Evolutionary conservation across 2,113 vertebrate species (phyloP).

Genomic region (Pagrus major): DNA sequence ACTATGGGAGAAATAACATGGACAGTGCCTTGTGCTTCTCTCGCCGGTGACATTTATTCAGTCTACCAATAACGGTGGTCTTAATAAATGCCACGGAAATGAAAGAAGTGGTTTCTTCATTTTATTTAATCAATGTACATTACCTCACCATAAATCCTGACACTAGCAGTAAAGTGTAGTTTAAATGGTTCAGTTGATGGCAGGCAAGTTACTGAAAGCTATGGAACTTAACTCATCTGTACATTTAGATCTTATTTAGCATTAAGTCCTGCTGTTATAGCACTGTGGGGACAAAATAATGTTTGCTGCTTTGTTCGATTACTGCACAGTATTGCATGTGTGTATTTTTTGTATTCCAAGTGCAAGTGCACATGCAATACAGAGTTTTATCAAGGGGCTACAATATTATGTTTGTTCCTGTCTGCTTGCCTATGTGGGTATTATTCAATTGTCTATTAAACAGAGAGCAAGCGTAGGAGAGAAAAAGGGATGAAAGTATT

Average conservation of each 20-base stretch:
- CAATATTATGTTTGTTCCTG: conserved; percentile 16
- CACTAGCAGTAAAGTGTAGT: not conserved
- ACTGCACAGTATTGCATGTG: not conserved
- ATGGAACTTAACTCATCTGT: not conserved
- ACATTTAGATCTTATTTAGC: conserved; percentile 4
- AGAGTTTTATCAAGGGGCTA: conserved; percentile 11
- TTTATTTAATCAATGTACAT: conserved; percentile 38
- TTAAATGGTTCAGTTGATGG: not conserved
- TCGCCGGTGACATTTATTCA: conserved; percentile 42
- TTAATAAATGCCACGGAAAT: conserved; percentile 38
- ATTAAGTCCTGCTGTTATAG: not conserved
- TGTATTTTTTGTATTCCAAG: not conserved
- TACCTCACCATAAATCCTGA: conserved; percentile 2
- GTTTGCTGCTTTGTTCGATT: conserved; percentile 16
- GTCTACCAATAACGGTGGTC: conserved; percentile 33
- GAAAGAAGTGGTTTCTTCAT: conserved; percentile 6
- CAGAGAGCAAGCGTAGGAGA: not conserved
- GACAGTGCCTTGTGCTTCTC: not conserved
- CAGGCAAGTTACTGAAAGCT: conserved; percentile 1
- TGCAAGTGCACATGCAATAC: conserved; percentile 1
- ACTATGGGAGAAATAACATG: not conserved
- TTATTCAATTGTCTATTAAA: conserved; percentile 34
- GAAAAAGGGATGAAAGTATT: conserved; percentile 22
- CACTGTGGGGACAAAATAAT: not conserved
- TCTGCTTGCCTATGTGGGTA: not conserved